Conservation (phyloP, 2,113 vertebrate genomes). For the Heloderma charlesbogerti region DNA sequence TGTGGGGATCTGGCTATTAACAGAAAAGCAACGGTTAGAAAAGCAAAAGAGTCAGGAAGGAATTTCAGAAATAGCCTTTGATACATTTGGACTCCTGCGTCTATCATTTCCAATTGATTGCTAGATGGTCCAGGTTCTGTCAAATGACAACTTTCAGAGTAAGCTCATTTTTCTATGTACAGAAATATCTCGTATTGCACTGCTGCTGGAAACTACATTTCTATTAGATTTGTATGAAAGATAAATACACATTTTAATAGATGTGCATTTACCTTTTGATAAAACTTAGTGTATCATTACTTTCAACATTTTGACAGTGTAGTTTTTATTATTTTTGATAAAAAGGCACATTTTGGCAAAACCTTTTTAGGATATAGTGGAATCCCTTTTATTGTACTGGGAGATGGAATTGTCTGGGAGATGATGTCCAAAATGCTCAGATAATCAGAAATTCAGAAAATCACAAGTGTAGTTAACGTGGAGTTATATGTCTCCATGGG, state of each 20-base stretch:
- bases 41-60: fast-evolving
- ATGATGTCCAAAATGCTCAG: neutral
- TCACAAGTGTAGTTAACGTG: neutral
- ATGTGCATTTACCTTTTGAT: neutral
- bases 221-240: neutral
- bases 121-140: neutral
- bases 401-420: neutral
- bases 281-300: neutral
- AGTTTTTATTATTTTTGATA: neutral
- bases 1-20: conserved; percentile 62
- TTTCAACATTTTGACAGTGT: neutral
- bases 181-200: neutral
- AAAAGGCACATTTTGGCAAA: neutral
- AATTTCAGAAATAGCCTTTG: neutral
- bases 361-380: neutral
- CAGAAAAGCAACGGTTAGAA: neutral
- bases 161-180: neutral
- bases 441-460: neutral
- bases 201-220: neutral
- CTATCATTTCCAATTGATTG: neutral
- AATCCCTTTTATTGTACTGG: neutral
- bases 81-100: neutral
- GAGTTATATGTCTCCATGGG: neutral
- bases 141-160: neutral
- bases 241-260: neutral